Percentiles rank a stretch among this genome's conserved stretches.
phyloP scores from a whole-genome alignment of 2,888 invertebrate species.

The Nycteola revayana region DNA sequence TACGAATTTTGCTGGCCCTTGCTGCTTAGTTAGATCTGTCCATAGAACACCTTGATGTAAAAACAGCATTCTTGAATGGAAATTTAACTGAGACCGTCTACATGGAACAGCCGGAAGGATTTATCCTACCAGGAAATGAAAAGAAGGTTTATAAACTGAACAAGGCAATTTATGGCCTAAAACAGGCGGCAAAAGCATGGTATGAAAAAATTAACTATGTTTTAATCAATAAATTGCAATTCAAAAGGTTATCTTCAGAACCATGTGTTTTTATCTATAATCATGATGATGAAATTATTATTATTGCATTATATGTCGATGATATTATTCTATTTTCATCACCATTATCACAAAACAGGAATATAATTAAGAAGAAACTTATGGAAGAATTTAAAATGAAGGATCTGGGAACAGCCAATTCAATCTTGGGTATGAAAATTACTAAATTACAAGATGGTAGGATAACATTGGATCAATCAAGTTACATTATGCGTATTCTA shows the following conservation, averaged over 20 bases:
- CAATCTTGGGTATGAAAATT: conserved; percentile 1
- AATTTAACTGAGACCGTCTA: background rate
- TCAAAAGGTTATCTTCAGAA: conserved; percentile 8
- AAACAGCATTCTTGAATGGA: conserved; percentile 5
- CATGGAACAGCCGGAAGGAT: conserved; percentile 7
- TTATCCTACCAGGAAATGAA: background rate
- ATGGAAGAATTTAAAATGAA: conserved; percentile 9
- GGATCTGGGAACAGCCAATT: conserved; percentile 5
- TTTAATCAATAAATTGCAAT: conserved; percentile 1
- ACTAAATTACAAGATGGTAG: background rate
- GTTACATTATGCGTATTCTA: background rate
- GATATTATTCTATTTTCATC: conserved; percentile 16
- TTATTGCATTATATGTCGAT: conserved; percentile 10
- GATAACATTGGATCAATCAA: background rate
- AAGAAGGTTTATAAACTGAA: conserved; percentile 4
- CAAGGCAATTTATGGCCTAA: conserved; percentile 14
- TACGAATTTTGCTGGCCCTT: conserved; percentile 3
- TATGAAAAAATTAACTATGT: conserved; percentile 1
- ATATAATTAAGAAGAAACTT: conserved; percentile 8
- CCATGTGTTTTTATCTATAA: conserved; percentile 12
- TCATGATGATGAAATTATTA: background rate
- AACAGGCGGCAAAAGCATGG: conserved; percentile 10
- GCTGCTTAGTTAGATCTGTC: conserved; percentile 1
- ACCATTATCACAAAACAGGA: conserved; percentile 7
- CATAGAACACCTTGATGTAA: conserved; percentile 5